Base-by-base conservation (phyloP, 2,113 vertebrate genomes). In the Hemibagrus wyckioides region DNA sequence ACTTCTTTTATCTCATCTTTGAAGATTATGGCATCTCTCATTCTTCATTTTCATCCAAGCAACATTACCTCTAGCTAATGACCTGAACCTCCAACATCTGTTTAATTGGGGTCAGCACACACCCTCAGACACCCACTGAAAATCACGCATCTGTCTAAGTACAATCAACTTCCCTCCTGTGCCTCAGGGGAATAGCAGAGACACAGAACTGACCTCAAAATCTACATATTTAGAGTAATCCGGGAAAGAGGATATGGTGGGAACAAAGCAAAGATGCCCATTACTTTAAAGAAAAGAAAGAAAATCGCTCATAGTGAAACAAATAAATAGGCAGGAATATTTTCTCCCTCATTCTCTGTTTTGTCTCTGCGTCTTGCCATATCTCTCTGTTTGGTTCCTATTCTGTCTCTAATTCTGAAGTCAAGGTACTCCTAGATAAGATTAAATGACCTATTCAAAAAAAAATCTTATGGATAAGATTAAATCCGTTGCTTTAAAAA, bases 1-100 rank as follows among this genome's bases (percentile, higher is more conserved):
- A 65, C 33, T 39, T 69, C 85, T 69, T 41, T 82, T 71, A 13
- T 8, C 76, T 41, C 17, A 30, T 71, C 44, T 44, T 4, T 79
- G 15, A 5, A 79, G 28, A 54, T 48, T 13, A 44, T 86, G 44
- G n/a, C 52, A 75, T 75, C 23, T 44, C n/a, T 80, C 9, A 48
- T 52, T 69, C 50, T 65, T 76, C 50, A 65, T 87, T 11, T 3
- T 28, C 75, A 25, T 82, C 56, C 39, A 44, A 79, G 77, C n/a
- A 90, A 75, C 77, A 67, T 80, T 85, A 54, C 73, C 86, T 83
- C 52, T 57, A 67, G 85, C 19, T 54, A 59, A 36, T 71, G 50
- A 69, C 77, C 65, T 63, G 80, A 85, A 83, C 83, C 83, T 23
- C 75, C 69, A 87, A 90, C 88, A 89, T 85, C 85, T 89, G 89